Base-by-base conservation (phyloP, 2,113 vertebrate species). In the Spea multiplicata region DNA sequence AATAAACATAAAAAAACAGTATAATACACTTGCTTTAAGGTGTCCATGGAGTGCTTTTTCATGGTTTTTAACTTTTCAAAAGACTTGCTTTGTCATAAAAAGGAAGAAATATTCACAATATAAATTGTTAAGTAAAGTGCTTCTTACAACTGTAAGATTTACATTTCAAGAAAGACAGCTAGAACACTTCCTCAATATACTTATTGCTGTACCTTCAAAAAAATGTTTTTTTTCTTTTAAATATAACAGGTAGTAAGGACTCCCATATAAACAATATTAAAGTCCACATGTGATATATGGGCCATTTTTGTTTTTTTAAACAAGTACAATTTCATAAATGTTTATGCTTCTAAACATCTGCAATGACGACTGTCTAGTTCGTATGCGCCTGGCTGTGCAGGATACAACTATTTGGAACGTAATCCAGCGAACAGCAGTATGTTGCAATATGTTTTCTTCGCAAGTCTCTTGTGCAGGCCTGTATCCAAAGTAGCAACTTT, bases 91-190 rank as follows among this genome's bases (percentile, higher is more conserved):
- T 69, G 14, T 49, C 68, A 70, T 52, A 69, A 69, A 69, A 76
- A 69, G 61, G 44, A 76, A 82, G 81, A 73, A 85, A 83, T 74
- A 78, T 84, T 83, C 2, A 10, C 83, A 82, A 84, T 0, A 4
- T 79, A 84, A 84, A 85, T 83, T 79, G 83, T 82, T 84, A 88
- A 89, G 83, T 98, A 96, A 96, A 97, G 96, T 97, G 95, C 95
- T 94, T 93, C 90, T 89, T 88, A 92, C 82, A 89, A 88, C 14
- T 70, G 82, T 86, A 89, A 87, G 88, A 88, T 88, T 85, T 88
- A 90, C 84, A 88, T 6, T 82, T 76, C 80, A 75, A 78, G 81
- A 84, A 71, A 75, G 82, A 86, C 49, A 50, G 67, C 66, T 81
- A 84, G 44, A 85, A 88, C 86, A 81, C 74, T 78, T 87, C 84